Evolutionary conservation across 2,113 vertebrate species (phyloP), one percentile per base, ranked within the genome.

Genomic region (Nicator chloris): DNA sequence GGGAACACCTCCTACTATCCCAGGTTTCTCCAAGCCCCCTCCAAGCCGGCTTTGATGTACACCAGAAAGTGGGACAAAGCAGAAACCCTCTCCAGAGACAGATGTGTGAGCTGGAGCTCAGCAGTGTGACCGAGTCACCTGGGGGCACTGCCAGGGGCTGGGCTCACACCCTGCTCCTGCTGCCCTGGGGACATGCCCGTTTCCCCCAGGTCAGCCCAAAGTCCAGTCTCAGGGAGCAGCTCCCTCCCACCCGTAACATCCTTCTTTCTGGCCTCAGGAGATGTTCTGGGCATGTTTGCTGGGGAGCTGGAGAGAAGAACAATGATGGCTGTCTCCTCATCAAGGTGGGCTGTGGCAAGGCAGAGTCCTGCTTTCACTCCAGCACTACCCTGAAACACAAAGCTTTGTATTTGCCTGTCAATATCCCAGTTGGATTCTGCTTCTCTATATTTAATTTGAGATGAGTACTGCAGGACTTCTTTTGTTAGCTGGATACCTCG

Each of bases 401-500:
- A 70, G 90, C 92, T 94, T 96, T 97, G 90, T 96, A 71, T 93
- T 92, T 90, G 44, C 82, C 92, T 79, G 90, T 92, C 95, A 95
- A 96, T 96, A 96, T 88, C 95, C 83, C 95, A 60, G 95, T 26
- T 69, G 92, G 96, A 88, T 90, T 64, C 88, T 79, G 86, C 88
- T 88, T 94, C 86, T 90, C 23, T 92, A 11, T 90, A 82, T 94
- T 96, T 96, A 96, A 96, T 96, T 95, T 0, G 1, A 96, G 92
- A 94, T 57, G 82, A 93, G 92, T 95, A 82, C 92, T 57, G 92
- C 92, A 86, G 93, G 93, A 95, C 86, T 73, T 90, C 95, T 96
- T 97, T 96, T 97, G 95, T 95, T 96, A 88, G 94, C 93, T 50
- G 94, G 93, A 60, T 93, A 90, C 92, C 72, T 94, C 90, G 56